Base-by-base conservation (phyloP, 2,113 vertebrate genomes). In the Calyptommatus sinebrachiatus region DNA sequence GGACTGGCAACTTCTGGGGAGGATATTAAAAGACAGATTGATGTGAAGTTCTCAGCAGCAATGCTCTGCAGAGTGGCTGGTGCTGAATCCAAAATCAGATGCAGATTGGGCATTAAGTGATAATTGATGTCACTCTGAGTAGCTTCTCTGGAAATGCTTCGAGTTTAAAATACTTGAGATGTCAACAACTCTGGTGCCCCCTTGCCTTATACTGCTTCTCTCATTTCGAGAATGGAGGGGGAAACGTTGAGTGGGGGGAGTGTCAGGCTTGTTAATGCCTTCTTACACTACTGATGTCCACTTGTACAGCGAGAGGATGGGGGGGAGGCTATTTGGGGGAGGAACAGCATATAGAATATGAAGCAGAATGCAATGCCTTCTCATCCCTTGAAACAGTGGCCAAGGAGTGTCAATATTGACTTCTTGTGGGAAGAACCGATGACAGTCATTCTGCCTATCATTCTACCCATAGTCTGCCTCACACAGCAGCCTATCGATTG, bases 71-170 rank as follows among this genome's bases (percentile, higher is more conserved):
- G 81, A 89, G 77, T 12, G 0, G 82, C 80, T 0, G 88, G 88
- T 90, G 85, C 85, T 88, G 89, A 88, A 89, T 91, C 88, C 79
- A 84, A 90, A 90, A 91, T 90, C 88, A 89, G 86, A 88, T 88
- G 90, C 80, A 90, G 89, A 93, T 89, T 84, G 75, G 11, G 26
- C 87, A 84, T 93, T 93, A 86, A 85, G 76, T 89, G 88, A 57
- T 91, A 87, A 89, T 90, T 89, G 88, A 91, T 90, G 89, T 88
- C 88, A 90, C 86, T 90, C 79, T 86, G 86, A 92, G 84, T 87
- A 90, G 86, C 87, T 90, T 89, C 86, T 87, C 88, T 90, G 76
- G 88, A 91, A 90, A 89, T 0, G 4, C 82, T 86, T 90, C 82
- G 79, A 71, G 76, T 91, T 81, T 87, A 87, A 88, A 91, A 78